Conservation (phyloP, 2,888 invertebrate genomes). For the Scaptomyza polygonia region DNA sequence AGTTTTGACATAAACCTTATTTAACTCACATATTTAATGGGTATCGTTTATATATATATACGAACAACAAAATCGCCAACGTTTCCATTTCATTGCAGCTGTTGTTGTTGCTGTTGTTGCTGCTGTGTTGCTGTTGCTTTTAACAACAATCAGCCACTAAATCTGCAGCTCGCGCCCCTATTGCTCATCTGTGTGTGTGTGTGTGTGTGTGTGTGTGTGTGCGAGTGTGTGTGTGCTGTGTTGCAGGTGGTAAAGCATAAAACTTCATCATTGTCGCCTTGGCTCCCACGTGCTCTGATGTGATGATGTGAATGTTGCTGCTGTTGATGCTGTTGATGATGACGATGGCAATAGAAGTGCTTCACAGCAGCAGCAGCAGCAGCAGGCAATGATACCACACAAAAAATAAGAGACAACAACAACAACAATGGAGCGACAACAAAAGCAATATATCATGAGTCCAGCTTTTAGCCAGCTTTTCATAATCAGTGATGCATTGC, state of each 20-base stretch:
- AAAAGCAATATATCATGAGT: constrained; percentile 75
- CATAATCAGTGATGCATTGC: constrained; percentile 81
- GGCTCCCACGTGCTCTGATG: constrained; percentile 68
- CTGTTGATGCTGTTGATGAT: constrained; percentile 29
- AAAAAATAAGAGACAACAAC: constrained; percentile 47
- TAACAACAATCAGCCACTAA: constrained; percentile 48
- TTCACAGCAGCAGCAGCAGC: constrained; percentile 42
- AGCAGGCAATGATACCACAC: constrained; percentile 69
- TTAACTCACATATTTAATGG: not conserved
- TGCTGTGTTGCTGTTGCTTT: constrained; percentile 31
- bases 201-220: constrained; percentile 13
- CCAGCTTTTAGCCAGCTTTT: constrained; percentile 80
- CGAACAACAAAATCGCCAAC: constrained; percentile 53
- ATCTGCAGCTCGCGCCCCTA: constrained; percentile 20
- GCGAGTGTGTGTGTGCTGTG: constrained; percentile 13
- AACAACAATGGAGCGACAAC: constrained; percentile 45
- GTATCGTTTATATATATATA: constrained; percentile 5
- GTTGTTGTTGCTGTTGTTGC: constrained; percentile 4
- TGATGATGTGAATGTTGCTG: constrained; percentile 35
- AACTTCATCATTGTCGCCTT: constrained; percentile 77
- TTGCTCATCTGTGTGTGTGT: constrained; percentile 7
- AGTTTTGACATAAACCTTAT: not conserved
- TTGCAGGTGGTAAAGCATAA: constrained; percentile 78
- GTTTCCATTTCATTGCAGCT: constrained; percentile 73
- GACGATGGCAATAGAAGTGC: constrained; percentile 66